These are phyloP conservation scores for Dicrurus megarhynchus DNA, from an alignment of 2,113 vertebrate species.

Conservation along the genomic window DNA sequence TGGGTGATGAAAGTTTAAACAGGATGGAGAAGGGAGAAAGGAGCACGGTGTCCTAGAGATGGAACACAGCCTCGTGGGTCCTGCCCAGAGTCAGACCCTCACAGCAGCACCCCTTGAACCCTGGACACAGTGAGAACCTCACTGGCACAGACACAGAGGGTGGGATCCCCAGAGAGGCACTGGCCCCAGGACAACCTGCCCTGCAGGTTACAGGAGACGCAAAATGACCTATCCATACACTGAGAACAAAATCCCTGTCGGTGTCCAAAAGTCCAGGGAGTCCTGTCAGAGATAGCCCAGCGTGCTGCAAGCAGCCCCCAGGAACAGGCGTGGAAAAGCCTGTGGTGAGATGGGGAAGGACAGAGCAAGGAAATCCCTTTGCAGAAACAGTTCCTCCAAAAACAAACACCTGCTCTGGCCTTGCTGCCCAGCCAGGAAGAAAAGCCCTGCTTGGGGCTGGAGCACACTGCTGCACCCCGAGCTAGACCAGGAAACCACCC, in stretches of 20 bases:
- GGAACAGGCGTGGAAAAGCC: rapidly evolving
- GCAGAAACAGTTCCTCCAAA: neutral
- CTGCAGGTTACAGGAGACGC: neutral
- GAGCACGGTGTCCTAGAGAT: neutral
- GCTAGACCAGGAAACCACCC: neutral
- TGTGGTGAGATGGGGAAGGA: rapidly evolving
- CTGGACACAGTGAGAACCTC: rapidly evolving
- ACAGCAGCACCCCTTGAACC: neutral
- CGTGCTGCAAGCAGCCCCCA: neutral
- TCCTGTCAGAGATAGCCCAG: neutral
- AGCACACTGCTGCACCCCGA: neutral
- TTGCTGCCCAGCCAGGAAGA: neutral
- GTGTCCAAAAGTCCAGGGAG: neutral
- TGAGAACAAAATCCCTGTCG: neutral
- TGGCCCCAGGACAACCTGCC: neutral
- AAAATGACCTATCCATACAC: neutral
- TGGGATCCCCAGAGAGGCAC: neutral
- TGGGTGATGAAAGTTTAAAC: conserved; percentile 4
- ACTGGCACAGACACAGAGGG: neutral
- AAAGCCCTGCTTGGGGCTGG: neutral
- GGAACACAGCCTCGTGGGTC: rapidly evolving
- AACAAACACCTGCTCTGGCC: neutral
- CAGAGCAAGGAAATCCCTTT: neutral
- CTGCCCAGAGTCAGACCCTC: neutral
- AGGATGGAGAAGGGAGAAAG: neutral